Conservation (phyloP, 2,113 vertebrate species). For the Argyrosomus japonicus region DNA sequence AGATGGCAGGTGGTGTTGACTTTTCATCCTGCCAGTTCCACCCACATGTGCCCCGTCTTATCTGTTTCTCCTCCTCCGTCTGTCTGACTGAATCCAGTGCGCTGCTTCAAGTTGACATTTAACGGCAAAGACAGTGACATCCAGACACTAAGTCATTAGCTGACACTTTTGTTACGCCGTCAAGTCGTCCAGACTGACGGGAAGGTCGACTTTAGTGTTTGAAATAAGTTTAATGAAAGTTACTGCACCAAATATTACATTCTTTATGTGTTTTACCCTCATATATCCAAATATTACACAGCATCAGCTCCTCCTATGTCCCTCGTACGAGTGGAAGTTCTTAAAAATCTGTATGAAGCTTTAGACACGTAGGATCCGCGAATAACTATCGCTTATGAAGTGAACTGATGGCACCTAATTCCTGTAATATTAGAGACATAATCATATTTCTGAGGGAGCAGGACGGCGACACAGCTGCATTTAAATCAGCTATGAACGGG, state of each 20-base stretch:
- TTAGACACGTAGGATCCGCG: too few species aligned
- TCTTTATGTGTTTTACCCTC: too few species aligned
- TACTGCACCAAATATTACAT: background rate
- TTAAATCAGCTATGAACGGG: too few species aligned
- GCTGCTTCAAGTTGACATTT: constrained; percentile 50
- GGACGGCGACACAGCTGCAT: too few species aligned
- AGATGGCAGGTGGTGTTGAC: constrained; percentile 36
- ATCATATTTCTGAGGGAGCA: too few species aligned
- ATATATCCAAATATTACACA: too few species aligned
- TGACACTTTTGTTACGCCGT: constrained; percentile 51
- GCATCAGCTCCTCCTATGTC: too few species aligned
- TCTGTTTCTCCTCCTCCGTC: constrained; percentile 31
- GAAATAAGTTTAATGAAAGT: constrained; percentile 3
- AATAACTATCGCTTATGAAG: too few species aligned
- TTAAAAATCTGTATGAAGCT: too few species aligned
- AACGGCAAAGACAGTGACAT: constrained; percentile 46
- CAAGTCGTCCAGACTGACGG: background rate
- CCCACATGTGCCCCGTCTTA: constrained; percentile 48
- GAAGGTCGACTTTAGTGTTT: constrained; percentile 5
- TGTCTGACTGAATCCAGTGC: constrained; percentile 14
- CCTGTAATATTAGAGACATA: too few species aligned
- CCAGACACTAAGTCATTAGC: constrained; percentile 40
- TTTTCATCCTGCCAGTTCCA: constrained; percentile 39
- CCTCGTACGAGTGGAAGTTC: too few species aligned
- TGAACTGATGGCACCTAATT: too few species aligned